Conservation (phyloP, 1,140 invertebrate genomes). For the Lepidurus packardi region DNA sequence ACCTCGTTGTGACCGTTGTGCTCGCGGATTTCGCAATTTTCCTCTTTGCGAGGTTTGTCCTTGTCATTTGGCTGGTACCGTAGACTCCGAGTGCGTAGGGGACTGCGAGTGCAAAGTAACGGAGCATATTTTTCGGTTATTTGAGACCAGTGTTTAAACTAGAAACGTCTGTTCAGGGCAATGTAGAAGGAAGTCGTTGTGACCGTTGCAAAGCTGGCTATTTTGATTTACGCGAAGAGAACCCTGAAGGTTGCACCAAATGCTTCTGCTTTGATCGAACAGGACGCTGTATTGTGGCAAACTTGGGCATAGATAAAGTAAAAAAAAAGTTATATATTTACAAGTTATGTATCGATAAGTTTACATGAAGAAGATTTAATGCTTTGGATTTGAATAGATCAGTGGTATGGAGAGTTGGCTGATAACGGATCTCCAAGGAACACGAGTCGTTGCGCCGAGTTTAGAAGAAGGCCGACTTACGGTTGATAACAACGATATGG, state of each 20-base stretch:
- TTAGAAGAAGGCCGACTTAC: slow-evolving; percentile 40
- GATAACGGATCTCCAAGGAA: slow-evolving; percentile 40
- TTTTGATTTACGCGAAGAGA: slow-evolving; percentile 68
- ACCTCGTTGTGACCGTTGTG: slow-evolving; percentile 73
- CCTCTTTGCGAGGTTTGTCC: slow-evolving; percentile 73
- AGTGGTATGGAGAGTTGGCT: slow-evolving; percentile 38
- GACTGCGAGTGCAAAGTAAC: slow-evolving; percentile 76
- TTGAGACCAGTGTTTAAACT: slow-evolving; percentile 27
- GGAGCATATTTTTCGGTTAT: neutral
- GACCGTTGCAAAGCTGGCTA: slow-evolving; percentile 74
- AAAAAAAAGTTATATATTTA: slow-evolving; percentile 37
- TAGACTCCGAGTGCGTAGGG: slow-evolving; percentile 62
- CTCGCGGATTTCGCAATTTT: slow-evolving; percentile 68
- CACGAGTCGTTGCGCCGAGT: slow-evolving; percentile 39
- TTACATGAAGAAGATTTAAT: slow-evolving; percentile 23
- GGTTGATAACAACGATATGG: slow-evolving; percentile 55
- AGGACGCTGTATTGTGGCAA: slow-evolving; percentile 56
- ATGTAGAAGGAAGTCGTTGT: slow-evolving; percentile 74
- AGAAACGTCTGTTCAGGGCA: slow-evolving; percentile 42
- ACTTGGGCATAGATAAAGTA: slow-evolving; percentile 54
- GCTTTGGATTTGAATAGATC: slow-evolving; percentile 33
- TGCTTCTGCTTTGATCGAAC: slow-evolving; percentile 92
- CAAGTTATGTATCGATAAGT: too few species aligned
- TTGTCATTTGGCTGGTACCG: slow-evolving; percentile 67
- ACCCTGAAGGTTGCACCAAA: slow-evolving; percentile 72